Conservation (phyloP, 2,888 invertebrate genomes). For the Geophilus truncorum region DNA sequence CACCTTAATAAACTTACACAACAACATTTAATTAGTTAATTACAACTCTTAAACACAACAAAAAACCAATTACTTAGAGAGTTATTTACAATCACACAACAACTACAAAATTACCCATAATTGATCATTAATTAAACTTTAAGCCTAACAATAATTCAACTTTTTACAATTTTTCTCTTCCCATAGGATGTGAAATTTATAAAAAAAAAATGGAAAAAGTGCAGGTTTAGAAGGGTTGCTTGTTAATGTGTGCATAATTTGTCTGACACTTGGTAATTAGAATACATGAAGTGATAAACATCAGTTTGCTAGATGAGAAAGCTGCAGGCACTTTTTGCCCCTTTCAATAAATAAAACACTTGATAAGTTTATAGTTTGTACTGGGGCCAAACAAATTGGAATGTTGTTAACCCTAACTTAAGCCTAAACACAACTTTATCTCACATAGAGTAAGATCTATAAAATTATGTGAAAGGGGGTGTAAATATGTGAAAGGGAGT, state of each 20-base stretch:
- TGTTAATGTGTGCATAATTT: slow-evolving; percentile 4
- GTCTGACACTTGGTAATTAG: slow-evolving; percentile 10
- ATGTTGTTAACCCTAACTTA: not conserved
- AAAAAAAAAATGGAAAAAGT: not conserved
- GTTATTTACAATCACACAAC: too few species aligned
- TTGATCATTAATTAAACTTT: too few species aligned
- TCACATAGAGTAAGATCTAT: too few species aligned
- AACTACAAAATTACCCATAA: too few species aligned
- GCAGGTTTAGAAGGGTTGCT: not conserved
- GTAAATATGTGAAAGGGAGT: too few species aligned
- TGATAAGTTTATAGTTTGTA: slow-evolving; percentile 10
- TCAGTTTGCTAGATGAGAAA: slow-evolving; percentile 4
- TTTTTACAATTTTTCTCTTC: not conserved
- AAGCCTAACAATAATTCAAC: too few species aligned
- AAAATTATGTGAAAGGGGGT: too few species aligned
- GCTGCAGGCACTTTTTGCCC: not conserved
- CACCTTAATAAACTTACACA: too few species aligned
- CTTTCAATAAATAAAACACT: slow-evolving; percentile 10
- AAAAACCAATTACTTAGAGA: too few species aligned
- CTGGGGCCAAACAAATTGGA: not conserved
- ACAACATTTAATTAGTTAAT: too few species aligned
- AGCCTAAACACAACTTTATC: too few species aligned
- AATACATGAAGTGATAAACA: slow-evolving; percentile 4
- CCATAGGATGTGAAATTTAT: not conserved
- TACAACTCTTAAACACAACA: too few species aligned